Percentiles rank a stretch among this genome's conserved stretches.
Evolutionary conservation across 2,888 invertebrate genomes (phyloP).

Genomic region (Agrotis clavis): DNA sequence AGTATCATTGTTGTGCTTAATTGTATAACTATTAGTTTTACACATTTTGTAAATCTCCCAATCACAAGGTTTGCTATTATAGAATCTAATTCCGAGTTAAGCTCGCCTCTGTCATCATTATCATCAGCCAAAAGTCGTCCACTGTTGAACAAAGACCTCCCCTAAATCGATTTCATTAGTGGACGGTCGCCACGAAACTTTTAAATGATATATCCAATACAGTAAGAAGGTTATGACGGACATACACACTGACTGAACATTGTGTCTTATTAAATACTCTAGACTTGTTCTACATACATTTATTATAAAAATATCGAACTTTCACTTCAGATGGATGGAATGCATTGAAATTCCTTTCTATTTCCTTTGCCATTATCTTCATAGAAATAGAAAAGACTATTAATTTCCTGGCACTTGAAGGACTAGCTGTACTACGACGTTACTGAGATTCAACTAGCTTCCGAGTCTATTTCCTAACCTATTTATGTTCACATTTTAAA

Average conservation of each 20-base stretch:
- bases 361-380: conserved; percentile 4
- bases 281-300: neutral
- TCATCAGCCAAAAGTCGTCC: no score
- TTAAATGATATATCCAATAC: no score
- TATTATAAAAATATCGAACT: neutral
- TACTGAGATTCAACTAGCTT: neutral
- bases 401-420: conserved; percentile 30
- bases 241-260: neutral
- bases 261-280: neutral
- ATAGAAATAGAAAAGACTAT: conserved; percentile 8
- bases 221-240: neutral
- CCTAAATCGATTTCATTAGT: no score
- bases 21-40: neutral
- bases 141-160: no score
- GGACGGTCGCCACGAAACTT: no score
- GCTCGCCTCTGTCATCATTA: no score
- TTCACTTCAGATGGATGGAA: neutral
- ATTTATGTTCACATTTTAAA: neutral
- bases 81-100: no score
- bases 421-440: neutral
- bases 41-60: no score
- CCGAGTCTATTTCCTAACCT: neutral
- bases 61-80: no score
- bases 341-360: neutral
- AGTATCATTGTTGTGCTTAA: neutral